These are phyloP conservation scores for Aegithalos caudatus DNA, from an alignment of 2,113 vertebrate species.

Conservation along the genomic window DNA sequence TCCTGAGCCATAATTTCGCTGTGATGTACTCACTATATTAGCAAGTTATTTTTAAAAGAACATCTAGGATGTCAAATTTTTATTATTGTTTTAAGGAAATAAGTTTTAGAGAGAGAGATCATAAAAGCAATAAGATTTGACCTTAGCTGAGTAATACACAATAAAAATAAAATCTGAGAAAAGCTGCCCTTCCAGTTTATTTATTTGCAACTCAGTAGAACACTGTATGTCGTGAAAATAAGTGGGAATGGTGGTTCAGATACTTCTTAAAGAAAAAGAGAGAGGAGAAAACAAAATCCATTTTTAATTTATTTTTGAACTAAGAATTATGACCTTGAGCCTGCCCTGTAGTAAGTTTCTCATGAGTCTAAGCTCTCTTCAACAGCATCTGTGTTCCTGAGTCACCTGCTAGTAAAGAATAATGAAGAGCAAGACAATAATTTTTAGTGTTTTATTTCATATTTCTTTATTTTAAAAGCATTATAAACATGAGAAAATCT, in stretches of 20 bases:
- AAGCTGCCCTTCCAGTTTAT: background rate
- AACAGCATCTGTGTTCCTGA: background rate
- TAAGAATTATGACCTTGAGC: background rate
- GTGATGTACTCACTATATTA: background rate
- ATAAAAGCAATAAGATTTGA: background rate
- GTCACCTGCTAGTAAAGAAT: background rate
- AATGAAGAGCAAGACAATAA: background rate
- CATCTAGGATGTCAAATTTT: background rate
- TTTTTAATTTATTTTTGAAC: background rate
- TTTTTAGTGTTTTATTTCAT: background rate
- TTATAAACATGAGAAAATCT: background rate
- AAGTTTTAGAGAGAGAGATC: background rate
- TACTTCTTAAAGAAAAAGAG: background rate
- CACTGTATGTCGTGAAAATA: background rate
- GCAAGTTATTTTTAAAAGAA: background rate
- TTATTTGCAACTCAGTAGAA: background rate
- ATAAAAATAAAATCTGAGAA: background rate
- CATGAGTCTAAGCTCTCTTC: background rate
- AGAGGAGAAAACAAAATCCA: background rate
- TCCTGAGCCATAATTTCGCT: background rate
- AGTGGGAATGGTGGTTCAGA: background rate
- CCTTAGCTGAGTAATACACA: background rate
- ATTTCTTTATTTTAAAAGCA: background rate
- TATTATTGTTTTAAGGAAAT: background rate
- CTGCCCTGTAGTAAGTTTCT: background rate